Evolutionary conservation across 2,113 vertebrate species (phyloP).

Genomic region (Psettodes erumei): DNA sequence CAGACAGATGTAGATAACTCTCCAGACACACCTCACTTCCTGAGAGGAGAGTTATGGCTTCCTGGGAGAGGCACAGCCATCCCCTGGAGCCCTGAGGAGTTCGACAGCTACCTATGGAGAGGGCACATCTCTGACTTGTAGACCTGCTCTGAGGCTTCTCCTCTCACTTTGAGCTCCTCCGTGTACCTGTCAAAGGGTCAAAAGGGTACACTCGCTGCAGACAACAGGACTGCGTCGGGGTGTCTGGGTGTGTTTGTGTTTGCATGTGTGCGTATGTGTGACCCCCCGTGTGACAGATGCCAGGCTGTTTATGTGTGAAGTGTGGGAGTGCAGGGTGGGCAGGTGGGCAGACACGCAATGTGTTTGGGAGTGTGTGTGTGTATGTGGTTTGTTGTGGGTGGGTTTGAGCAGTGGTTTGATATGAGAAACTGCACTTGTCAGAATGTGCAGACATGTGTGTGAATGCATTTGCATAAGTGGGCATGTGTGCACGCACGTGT

Average conservation of each 20-base stretch:
- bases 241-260: constrained; percentile 49
- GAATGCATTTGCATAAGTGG: constrained; percentile 64
- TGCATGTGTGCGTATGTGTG: constrained; percentile 46
- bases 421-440: constrained; percentile 66
- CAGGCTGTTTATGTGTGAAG: constrained; percentile 73
- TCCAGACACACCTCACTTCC: constrained; percentile 82
- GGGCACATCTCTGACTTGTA: constrained; percentile 81
- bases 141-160: constrained; percentile 75
- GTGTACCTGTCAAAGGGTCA: constrained; percentile 84
- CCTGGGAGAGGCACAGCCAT: constrained; percentile 75
- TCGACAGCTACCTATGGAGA: constrained; percentile 81
- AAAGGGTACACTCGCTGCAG: constrained; percentile 68
- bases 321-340: constrained; percentile 65
- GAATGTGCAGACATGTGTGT: constrained; percentile 57
- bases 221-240: constrained; percentile 68
- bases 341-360: constrained; percentile 61
- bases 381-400: constrained; percentile 29
- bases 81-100: constrained; percentile 73
- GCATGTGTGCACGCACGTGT: constrained; percentile 50
- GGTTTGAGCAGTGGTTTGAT: constrained; percentile 37
- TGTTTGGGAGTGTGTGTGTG: constrained; percentile 44
- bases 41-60: constrained; percentile 80
- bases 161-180: constrained; percentile 76
- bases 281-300: constrained; percentile 77
- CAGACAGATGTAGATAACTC: constrained; percentile 78